Base-by-base conservation (phyloP, 2,888 invertebrate species). In the Ochropacha duplaris region DNA sequence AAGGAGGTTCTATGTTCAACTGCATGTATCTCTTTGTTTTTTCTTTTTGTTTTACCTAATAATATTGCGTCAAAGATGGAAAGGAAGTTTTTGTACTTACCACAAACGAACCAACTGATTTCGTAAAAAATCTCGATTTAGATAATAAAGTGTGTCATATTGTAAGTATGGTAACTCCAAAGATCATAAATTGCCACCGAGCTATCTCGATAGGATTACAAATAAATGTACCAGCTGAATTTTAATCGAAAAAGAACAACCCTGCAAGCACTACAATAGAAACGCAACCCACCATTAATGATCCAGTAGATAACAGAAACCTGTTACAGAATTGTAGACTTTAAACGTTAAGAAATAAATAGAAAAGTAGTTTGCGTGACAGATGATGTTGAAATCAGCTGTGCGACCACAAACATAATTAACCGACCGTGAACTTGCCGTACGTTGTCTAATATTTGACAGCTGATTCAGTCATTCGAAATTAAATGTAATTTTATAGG, bases 391-490 rank as follows among this genome's bases (percentile, higher is more conserved):
- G 56, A 56, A 59, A 74, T 76, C 79, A 81, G 77, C 81, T 80
- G 81, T 74, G 69, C 64, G 74, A 71, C 63, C 69, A 69, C 62
- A 56, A 57, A 61, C 62, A 60, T 52, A 68, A 65, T 71, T 65
- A 66, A 62, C 57, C 60, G 73, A 58, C 77, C 78, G 62, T 81
- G 80, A 78, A 78, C 79, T 63, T 71, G 67, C 54, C 22, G 62
- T 55, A 54, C 59, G 59, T 57, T 60, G 58, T 57, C 55, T 59
- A 31, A 61, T 54, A 55, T 54, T 58, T 59, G 63, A 65, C 67
- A 65, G 63, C 62, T 61, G 63, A 65, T 58, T 60, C 44, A 44
- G 44, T 44, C 12, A 26, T 24, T 12, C 24, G 16, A 49, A 49
- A 26, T 51, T n/a, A 44, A 44, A 44, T 36, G 6, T 31, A 31